Base-by-base conservation (phyloP, 2,797 vertebrate species). In the Poecilia gillii region DNA sequence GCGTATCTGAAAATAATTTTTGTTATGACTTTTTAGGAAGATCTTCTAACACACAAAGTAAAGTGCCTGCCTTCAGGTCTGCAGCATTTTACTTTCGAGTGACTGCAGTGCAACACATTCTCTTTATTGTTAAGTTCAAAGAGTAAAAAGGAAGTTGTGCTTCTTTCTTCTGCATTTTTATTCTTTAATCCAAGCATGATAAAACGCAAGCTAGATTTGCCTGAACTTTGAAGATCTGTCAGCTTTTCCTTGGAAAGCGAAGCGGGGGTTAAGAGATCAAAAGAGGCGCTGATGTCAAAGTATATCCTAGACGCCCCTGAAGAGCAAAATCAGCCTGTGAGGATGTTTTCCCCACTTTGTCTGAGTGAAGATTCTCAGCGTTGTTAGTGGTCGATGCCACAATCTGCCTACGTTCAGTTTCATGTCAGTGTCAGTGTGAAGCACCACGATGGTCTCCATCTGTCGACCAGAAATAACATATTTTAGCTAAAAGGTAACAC, bases 81-180 rank as follows among this genome's bases (percentile, higher is more conserved):
- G 76, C 72, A 80, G 82, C 66, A 66, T 78, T 77, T 80, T 87
- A 49, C 53, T 62, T 49, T 64, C 18, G 33, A 0, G 14, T 77
- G 43, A 75, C 0, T 73, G 36, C 45, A 75, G 72, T 70, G 13
- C n/a, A 31, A 72, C 74, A 71, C 23, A 31, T 53, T 81, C 64
- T 73, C 72, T 68, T 13, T 68, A 68, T 25, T 84, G 80, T 89
- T 81, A 72, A 81, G 68, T 43, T 78, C 59, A 66, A 66, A 78
- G 66, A 68, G 79, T 84, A 72, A 31, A 74, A 83, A 79, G 73
- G 77, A 83, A 89, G 84, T 86, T 84, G 71, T 68, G 20, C 33
- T 45, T 59, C 73, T n/a, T 81, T 81, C 11, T 68, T 41, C 9
- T 70, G 25, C 3, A 25, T 43, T 78, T 79, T 64, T 81, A 79